Evolutionary conservation across 2,113 vertebrate genomes (phyloP).

Genomic region (Erythrocebus patas): DNA sequence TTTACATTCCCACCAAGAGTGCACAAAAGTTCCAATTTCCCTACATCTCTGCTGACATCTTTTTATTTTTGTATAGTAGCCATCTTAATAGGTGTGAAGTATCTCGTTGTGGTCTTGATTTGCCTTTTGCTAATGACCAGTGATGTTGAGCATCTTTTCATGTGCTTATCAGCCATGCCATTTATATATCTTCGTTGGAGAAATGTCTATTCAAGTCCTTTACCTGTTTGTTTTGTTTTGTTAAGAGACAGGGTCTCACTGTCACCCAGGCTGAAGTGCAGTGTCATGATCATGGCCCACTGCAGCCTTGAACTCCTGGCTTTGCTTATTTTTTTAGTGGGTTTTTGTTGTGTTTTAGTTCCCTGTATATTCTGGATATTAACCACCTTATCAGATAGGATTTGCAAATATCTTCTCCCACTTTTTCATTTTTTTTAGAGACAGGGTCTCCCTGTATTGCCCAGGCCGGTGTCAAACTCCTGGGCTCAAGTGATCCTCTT

Average conservation of each 20-base stretch:
- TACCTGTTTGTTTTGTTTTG: neutral
- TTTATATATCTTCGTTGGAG: neutral
- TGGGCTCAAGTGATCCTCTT: neutral
- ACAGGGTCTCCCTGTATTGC: neutral
- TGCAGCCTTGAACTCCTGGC: neutral
- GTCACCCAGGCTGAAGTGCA: neutral
- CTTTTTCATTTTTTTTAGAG: neutral
- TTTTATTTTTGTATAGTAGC: neutral
- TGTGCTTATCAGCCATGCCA: neutral
- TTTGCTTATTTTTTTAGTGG: neutral
- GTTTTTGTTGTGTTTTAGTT: neutral
- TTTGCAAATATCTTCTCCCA: neutral
- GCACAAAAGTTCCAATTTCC: neutral
- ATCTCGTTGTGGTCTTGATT: neutral
- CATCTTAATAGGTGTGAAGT: neutral
- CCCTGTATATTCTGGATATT: conserved; percentile 19
- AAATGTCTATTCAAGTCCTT: conserved; percentile 1
- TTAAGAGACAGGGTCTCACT: neutral
- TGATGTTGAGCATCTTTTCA: neutral
- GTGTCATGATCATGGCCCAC: neutral
- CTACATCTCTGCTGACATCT: neutral
- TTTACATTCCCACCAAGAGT: neutral
- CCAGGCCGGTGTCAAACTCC: neutral
- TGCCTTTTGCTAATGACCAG: neutral
- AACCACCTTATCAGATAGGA: neutral